Evolutionary conservation across 2,113 vertebrate species (phyloP).

Genomic region (Paradisaea rubra): DNA sequence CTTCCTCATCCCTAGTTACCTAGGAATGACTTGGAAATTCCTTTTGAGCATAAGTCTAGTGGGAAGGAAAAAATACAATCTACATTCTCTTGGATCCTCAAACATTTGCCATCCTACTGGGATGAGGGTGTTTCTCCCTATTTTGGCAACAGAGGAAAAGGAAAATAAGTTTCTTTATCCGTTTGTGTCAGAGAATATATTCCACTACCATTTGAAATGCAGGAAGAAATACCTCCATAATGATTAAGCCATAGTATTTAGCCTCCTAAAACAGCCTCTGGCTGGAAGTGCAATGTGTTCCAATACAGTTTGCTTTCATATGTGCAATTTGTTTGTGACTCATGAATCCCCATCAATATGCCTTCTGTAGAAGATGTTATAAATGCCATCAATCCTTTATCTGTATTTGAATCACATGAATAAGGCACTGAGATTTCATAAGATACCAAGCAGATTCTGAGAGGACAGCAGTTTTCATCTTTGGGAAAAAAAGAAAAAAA

Average conservation of each 20-base stretch:
- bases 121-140: background rate
- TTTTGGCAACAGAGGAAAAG: background rate
- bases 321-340: constrained; percentile 63
- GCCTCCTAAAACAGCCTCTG: constrained; percentile 26
- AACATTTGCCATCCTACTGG: background rate
- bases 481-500: background rate
- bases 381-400: constrained; percentile 56
- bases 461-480: constrained; percentile 39
- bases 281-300: constrained; percentile 55
- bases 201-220: background rate
- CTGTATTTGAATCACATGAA: constrained; percentile 61
- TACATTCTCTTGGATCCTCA: background rate
- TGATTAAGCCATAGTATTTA: background rate
- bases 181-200: background rate
- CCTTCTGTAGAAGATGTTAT: constrained; percentile 57
- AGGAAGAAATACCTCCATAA: background rate
- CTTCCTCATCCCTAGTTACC: background rate
- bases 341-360: constrained; percentile 59
- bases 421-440: constrained; percentile 26
- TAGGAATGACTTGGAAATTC: background rate
- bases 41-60: background rate
- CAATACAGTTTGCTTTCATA: constrained; percentile 55
- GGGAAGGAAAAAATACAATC: background rate
- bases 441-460: constrained; percentile 47
- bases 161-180: background rate